Base-by-base conservation (phyloP, 2,888 invertebrate species). In the Fragum fragum region DNA sequence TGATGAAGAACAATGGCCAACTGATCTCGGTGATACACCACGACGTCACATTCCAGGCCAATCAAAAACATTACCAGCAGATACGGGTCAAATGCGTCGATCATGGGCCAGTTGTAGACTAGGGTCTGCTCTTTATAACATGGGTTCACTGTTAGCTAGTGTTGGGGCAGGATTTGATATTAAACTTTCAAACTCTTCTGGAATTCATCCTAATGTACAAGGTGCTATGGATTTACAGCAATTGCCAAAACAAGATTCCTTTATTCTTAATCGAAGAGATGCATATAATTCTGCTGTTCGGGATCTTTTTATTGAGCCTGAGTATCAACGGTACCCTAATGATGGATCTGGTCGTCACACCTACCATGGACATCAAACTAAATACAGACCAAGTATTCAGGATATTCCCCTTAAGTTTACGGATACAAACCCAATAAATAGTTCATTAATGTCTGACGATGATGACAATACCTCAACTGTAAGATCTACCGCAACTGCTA, bases 111-210 rank as follows among this genome's bases (percentile, higher is more conserved):
- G 32, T 14, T 75, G 63, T 29, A 90, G 91, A 47, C 95, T 95
- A 96, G 95, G 97, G 97, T 88, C 92, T 55, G 93, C 93, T 53
- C 95, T 99, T 85, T 98, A 97, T 95, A 98, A 98, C 94, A 97
- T 98, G 96, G 98, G 98, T 73, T 97, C 98, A 73, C 96, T 98
- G 95, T 95, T 99, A 92, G 98, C 98, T 2, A 97, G 98, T 32
- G 97, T 99, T 55, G 93, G 91, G n/a, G 97, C 97, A 53, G 99
- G 98, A 0, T 98, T 97, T 93, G 98, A 99, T 95, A 97, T 99
- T 73, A 96, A 98, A 92, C 96, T 97, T 94, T 97, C 98, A 61
- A 98, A 98, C 86, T 90, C 90, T 18, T 88, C 90, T 2, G 91
- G 91, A 29, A 90, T 93, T 69, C 92, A 93, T 83, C 92, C 93